Evolutionary conservation across 1,140 invertebrate species (phyloP), one percentile per base, ranked within the genome.

Genomic region (Pachypsylla venusta): DNA sequence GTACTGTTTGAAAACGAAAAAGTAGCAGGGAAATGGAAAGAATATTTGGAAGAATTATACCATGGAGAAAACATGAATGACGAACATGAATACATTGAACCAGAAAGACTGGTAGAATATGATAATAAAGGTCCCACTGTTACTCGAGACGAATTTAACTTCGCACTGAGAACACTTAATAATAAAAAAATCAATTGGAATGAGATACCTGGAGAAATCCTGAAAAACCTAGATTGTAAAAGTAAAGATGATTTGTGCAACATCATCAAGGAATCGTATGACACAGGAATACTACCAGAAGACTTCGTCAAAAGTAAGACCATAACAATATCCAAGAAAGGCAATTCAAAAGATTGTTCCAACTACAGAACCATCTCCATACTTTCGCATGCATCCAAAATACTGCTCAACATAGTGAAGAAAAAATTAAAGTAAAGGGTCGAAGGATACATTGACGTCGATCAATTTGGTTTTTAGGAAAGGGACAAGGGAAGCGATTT

Each of bases 381-480:
- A 1, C 26, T 54, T 16, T 19, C 20, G 26, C 20, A 56, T 22
- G 54, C 27, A 3, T 56, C 24, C 12, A 28, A n/a, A n/a, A n/a
- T n/a, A n/a, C n/a, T n/a, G n/a, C n/a, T n/a, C n/a, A n/a, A n/a
- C n/a, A n/a, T n/a, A n/a, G n/a, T n/a, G n/a, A n/a, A n/a, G n/a
- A n/a, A n/a, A n/a, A n/a, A n/a, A n/a, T n/a, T n/a, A n/a, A n/a
- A 56, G 27, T 1, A 25, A 12, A 40, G 24, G 27, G 28, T 42
- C 10, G 25, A 60, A 56, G 22, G 48, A 56, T 25, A 25, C n/a
- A 13, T 60, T 42, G 30, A 56, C 35, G 27, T 42, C 5, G 53
- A 60, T 39, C 35, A 60, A 22, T 48, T 56, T 54, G 25, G 59
- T 19, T 56, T 60, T 48, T 54, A 39, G 16, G 19, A 55, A 56